Percentiles rank a stretch among this genome's conserved stretches.
Evolutionary conservation across 2,113 vertebrate genomes (phyloP).

Genomic region (Saguinus midas): DNA sequence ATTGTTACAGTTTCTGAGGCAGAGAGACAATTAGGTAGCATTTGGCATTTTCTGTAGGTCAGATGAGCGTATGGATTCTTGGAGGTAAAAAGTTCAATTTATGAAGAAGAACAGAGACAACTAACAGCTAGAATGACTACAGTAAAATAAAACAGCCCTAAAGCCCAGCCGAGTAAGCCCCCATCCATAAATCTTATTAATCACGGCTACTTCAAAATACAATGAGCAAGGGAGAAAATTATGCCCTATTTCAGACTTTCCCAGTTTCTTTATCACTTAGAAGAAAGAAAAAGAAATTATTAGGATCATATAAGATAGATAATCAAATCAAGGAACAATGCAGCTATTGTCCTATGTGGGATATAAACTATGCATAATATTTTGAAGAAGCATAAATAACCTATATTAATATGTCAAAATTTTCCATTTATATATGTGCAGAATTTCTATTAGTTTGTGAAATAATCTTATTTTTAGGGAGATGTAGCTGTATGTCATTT

Average conservation of each 20-base stretch:
- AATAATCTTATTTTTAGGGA: not conserved
- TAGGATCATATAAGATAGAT: not conserved
- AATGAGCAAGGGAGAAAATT: conserved; percentile 6
- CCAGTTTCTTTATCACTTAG: not conserved
- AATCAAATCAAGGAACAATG: not conserved
- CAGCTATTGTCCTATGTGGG: not conserved
- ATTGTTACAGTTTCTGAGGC: conserved; percentile 33
- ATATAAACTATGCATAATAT: not conserved
- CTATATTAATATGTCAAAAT: not conserved
- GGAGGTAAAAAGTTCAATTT: conserved; percentile 81
- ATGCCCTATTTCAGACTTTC: not conserved
- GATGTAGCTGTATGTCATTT: rapidly evolving
- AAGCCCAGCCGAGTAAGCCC: not conserved
- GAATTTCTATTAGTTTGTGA: not conserved
- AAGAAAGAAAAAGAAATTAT: not conserved
- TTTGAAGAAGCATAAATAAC: not conserved
- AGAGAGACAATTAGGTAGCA: conserved; percentile 6
- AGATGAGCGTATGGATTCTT: conserved; percentile 51
- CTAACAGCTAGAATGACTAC: conserved; percentile 15
- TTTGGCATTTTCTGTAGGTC: conserved; percentile 51
- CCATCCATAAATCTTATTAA: conserved; percentile 74
- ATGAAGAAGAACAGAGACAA: conserved; percentile 79
- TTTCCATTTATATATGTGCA: not conserved
- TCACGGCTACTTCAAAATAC: conserved; percentile 62
- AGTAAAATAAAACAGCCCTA: conserved; percentile 72